phyloP scores from a whole-genome alignment of 1,140 invertebrate genomes.

The Aculops lycopersici region DNA sequence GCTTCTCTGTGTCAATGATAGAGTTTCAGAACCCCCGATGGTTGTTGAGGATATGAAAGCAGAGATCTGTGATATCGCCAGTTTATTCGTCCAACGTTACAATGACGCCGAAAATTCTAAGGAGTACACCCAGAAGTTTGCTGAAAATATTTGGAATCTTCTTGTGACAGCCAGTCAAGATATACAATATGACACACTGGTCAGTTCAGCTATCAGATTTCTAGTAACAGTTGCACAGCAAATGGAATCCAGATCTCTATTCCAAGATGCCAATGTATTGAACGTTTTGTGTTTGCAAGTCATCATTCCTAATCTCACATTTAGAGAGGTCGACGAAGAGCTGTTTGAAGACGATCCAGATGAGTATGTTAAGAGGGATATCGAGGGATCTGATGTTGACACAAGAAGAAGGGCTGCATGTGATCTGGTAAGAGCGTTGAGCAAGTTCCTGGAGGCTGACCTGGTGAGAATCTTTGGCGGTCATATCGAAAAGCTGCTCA shows the following conservation, averaged over 20 bases:
- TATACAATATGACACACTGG: conserved; percentile 65
- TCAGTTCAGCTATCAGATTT: conserved; percentile 80
- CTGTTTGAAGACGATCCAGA: conserved; percentile 89
- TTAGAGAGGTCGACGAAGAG: conserved; percentile 72
- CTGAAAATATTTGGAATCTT: conserved; percentile 65
- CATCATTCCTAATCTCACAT: conserved; percentile 88
- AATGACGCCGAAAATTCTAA: conserved; percentile 89
- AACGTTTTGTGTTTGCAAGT: conserved; percentile 84
- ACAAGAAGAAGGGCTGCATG: conserved; percentile 72
- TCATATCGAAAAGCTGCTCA: conserved; percentile 28
- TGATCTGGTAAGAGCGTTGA: conserved; percentile 66
- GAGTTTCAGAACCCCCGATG: conserved; percentile 45
- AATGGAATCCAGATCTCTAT: conserved; percentile 47
- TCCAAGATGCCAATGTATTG: conserved; percentile 51
- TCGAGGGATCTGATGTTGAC: conserved; percentile 92
- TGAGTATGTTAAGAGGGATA: conserved; percentile 81
- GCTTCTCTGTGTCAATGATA: conserved; percentile 38
- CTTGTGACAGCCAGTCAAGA: conserved; percentile 44
- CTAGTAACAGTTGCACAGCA: conserved; percentile 70
- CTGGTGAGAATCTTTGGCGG: conserved; percentile 71
- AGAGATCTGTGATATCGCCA: conserved; percentile 76
- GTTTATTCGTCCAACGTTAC: conserved; percentile 81
- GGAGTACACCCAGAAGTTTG: conserved; percentile 52
- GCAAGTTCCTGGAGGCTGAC: conserved; percentile 53
- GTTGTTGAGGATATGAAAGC: conserved; percentile 62